phyloP scores from a whole-genome alignment of 2,113 vertebrate species.

The Ancistrus triradiatus region DNA sequence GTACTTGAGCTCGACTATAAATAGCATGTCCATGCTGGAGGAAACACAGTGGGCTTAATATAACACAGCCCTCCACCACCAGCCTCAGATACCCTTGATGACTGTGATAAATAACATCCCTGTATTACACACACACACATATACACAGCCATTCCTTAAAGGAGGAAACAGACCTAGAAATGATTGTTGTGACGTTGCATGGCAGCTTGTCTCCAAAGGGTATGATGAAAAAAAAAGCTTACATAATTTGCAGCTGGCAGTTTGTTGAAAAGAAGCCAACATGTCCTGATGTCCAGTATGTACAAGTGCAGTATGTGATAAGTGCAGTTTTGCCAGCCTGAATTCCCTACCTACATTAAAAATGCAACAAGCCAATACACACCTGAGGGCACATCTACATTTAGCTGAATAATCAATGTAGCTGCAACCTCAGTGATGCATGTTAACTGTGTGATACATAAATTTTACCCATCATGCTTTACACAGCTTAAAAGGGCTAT shows the following conservation, averaged over 20 bases:
- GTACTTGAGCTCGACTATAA: slow-evolving; percentile 52
- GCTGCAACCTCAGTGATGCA: slow-evolving; percentile 15
- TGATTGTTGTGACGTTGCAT: slow-evolving; percentile 35
- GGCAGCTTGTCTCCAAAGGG: slow-evolving; percentile 34
- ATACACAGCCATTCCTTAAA: not conserved
- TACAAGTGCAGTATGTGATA: slow-evolving; percentile 14
- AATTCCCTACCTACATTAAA: slow-evolving; percentile 39
- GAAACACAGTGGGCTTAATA: slow-evolving; percentile 44
- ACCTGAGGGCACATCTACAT: slow-evolving; percentile 29
- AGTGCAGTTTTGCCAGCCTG: not conserved
- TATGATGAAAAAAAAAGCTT: slow-evolving; percentile 22
- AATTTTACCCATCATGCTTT: not conserved
- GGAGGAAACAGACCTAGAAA: slow-evolving; percentile 18
- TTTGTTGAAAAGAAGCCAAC: slow-evolving; percentile 26
- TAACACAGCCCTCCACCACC: slow-evolving; percentile 33
- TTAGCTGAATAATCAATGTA: slow-evolving; percentile 43
- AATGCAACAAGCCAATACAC: slow-evolving; percentile 30
- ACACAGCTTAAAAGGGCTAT: not conserved
- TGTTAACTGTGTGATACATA: slow-evolving; percentile 18
- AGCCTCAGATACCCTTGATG: slow-evolving; percentile 38
- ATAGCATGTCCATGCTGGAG: slow-evolving; percentile 46
- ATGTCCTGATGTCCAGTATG: slow-evolving; percentile 3
- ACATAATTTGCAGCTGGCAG: slow-evolving; percentile 25
- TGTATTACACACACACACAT: not conserved
- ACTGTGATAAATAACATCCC: slow-evolving; percentile 35